Evolutionary conservation across 1,140 invertebrate genomes (phyloP).

Genomic region (Scaptomyza pallida): DNA sequence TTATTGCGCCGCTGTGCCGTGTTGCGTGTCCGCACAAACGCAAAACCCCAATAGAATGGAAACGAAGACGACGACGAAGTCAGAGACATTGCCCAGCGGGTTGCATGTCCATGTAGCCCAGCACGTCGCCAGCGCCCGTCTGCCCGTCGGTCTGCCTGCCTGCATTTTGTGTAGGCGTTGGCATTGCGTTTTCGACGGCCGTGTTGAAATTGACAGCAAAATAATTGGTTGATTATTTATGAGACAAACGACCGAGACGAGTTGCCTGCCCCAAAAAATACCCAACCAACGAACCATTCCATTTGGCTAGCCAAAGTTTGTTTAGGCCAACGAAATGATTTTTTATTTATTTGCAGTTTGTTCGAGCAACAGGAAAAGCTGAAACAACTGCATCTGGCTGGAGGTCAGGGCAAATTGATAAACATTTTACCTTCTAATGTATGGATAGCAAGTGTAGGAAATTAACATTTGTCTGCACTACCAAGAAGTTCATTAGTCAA

Average conservation of each 20-base stretch:
- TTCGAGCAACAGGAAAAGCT: slow-evolving; percentile 6
- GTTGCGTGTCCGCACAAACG: slow-evolving; percentile 65
- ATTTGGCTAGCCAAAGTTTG: slow-evolving; percentile 49
- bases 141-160: background rate
- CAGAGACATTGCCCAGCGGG: slow-evolving; percentile 60
- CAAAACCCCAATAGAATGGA: background rate
- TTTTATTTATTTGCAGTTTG: slow-evolving; percentile 12
- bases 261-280: background rate
- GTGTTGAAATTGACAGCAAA: slow-evolving; percentile 83
- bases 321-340: slow-evolving; percentile 45
- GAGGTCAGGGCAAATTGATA: background rate
- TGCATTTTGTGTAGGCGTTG: slow-evolving; percentile 54
- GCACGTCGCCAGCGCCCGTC: slow-evolving; percentile 23
- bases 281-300: too few relatives aligned
- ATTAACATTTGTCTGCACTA: too few relatives aligned
- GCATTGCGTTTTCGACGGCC: slow-evolving; percentile 76
- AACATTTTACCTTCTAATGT: background rate
- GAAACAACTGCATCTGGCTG: background rate
- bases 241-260: slow-evolving; percentile 60
- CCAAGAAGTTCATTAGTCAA: slow-evolving; percentile 34
- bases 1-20: slow-evolving; percentile 73
- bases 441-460: too few relatives aligned
- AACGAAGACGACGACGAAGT: slow-evolving; percentile 19
- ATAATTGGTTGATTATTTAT: slow-evolving; percentile 84
- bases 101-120: slow-evolving; percentile 58